Conservation (phyloP, 1,140 invertebrate genomes). For the Drosophila subobscura region DNA sequence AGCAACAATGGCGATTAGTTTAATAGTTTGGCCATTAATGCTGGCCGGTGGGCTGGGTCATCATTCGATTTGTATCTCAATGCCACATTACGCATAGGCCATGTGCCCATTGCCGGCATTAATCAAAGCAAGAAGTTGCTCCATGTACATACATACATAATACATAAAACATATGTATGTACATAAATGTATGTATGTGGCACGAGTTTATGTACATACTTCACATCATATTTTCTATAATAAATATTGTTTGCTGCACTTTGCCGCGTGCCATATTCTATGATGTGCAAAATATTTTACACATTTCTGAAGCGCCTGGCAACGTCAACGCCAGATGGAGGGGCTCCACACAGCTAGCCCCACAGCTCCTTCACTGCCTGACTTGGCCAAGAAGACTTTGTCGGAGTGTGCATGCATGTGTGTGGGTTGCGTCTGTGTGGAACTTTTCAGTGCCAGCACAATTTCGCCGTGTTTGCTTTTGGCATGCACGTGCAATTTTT, state of each 20-base stretch:
- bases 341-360: not conserved
- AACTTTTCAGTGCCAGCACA: conserved; percentile 47
- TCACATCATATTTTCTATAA: conserved; percentile 48
- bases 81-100: conserved; percentile 67
- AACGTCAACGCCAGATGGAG: conserved; percentile 44
- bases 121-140: conserved; percentile 40
- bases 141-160: conserved; percentile 2
- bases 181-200: conserved; percentile 16
- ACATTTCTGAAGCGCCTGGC: conserved; percentile 50
- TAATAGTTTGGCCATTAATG: conserved; percentile 77
- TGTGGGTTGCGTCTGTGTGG: not conserved
- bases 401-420: conserved; percentile 8
- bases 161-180: conserved; percentile 23
- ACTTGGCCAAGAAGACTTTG: conserved; percentile 3
- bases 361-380: conserved; percentile 22
- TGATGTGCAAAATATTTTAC: conserved; percentile 63
- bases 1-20: conserved; percentile 70
- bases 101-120: conserved; percentile 57
- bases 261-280: conserved; percentile 65
- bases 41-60: conserved; percentile 36
- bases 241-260: conserved; percentile 72
- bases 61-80: conserved; percentile 50
- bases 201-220: not conserved
- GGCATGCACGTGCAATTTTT: conserved; percentile 70
- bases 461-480: conserved; percentile 69